A percentile compares a stretch with the other conserved stretches of the same genome.
Evolutionary conservation across 2,797 vertebrate species (phyloP).

Genomic region (Chloroceryle inda): DNA sequence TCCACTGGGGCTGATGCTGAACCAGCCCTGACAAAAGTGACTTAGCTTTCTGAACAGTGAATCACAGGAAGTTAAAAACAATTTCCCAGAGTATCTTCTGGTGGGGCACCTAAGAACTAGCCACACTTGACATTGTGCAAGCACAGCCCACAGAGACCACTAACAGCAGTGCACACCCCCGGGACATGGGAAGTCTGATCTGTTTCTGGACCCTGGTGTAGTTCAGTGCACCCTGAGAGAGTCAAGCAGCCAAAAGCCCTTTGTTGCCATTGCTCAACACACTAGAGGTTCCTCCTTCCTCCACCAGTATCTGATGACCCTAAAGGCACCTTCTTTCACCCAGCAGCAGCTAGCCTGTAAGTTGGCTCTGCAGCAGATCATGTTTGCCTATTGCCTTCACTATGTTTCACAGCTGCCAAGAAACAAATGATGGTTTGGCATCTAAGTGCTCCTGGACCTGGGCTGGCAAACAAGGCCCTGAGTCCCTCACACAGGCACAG

Average conservation of each 20-base stretch:
- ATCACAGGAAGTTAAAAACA: neutral
- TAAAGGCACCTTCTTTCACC: accelerated
- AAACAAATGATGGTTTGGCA: neutral
- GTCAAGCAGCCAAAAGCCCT: neutral
- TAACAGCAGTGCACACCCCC: neutral
- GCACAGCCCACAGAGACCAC: neutral
- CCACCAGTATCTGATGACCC: neutral
- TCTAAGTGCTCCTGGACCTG: neutral
- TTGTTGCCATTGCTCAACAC: neutral
- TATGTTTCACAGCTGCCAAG: neutral
- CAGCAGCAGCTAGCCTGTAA: neutral
- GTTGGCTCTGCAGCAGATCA: neutral
- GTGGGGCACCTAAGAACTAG: neutral
- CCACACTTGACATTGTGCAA: neutral
- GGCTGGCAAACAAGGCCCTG: neutral
- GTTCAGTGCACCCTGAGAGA: neutral
- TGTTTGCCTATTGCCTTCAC: neutral
- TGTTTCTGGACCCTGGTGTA: neutral
- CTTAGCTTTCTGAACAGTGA: neutral
- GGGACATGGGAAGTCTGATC: neutral
- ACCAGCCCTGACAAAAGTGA: neutral
- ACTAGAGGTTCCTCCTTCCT: neutral
- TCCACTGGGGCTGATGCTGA: neutral
- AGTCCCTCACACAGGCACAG: neutral
- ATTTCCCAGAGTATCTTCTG: neutral